Percentiles rank a stretch among this genome's conserved stretches.
phyloP scores from a whole-genome alignment of 2,888 invertebrate species.

The Diaphora mendica region DNA sequence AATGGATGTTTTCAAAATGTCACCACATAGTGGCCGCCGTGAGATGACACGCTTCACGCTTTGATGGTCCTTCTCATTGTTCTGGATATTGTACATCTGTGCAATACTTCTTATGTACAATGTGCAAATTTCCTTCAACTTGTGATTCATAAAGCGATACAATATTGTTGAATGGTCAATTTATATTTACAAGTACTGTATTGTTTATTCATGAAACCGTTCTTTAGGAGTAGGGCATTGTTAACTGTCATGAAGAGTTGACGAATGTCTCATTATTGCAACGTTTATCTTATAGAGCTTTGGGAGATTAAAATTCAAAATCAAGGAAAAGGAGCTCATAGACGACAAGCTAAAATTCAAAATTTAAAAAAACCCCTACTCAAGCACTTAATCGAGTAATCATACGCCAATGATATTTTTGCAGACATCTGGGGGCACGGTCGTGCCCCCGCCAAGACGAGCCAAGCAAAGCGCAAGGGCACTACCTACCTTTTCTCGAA shows the following conservation, averaged over 20 bases:
- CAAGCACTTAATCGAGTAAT: too few relatives aligned
- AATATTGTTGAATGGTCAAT: conserved; percentile 26
- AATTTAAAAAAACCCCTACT: too few relatives aligned
- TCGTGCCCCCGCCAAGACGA: too few relatives aligned
- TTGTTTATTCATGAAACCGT: not conserved
- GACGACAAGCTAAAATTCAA: not conserved
- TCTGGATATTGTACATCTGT: conserved; percentile 39
- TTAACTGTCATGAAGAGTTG: not conserved
- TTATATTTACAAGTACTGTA: not conserved
- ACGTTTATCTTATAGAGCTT: not conserved
- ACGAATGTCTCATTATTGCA: not conserved
- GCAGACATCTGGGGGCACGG: too few relatives aligned
- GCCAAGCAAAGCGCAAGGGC: too few relatives aligned
- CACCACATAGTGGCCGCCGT: conserved; percentile 52
- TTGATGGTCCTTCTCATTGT: conserved; percentile 45
- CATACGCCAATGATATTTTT: too few relatives aligned
- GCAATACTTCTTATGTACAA: conserved; percentile 25
- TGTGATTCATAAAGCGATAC: conserved; percentile 40
- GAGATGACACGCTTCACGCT: conserved; percentile 62
- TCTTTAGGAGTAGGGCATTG: not conserved
- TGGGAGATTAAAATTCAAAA: too few relatives aligned
- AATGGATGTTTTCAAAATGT: conserved; percentile 52
- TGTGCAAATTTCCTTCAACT: conserved; percentile 26
- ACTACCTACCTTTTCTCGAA: too few relatives aligned
- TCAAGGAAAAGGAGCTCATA: too few relatives aligned